Base-by-base conservation (phyloP, 2,113 vertebrate species). In the Alces alces region DNA sequence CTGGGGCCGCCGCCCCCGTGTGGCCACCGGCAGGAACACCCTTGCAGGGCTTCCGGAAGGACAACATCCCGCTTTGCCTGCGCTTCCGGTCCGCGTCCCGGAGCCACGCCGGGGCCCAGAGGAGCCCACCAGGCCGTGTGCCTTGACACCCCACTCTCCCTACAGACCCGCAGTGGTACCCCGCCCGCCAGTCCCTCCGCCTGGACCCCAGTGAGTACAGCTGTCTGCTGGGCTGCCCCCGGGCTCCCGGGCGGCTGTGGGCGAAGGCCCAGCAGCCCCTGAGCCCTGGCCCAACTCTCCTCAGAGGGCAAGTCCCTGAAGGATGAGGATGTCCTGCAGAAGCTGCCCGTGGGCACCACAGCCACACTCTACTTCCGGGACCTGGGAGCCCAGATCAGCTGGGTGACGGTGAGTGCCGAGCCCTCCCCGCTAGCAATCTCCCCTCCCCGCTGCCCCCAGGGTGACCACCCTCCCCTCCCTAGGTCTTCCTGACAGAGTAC, bases 351-450 rank as follows among this genome's bases (percentile, higher is more conserved):
- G 97, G 99, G 99, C 97, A 99, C 99, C 97, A 99, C 99, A 0
- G 99, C 99, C 66, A 99, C 99, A 0, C 99, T 99, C 86, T 99
- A 99, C 98, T 99, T 99, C 98, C 99, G 99, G 79, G 99, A 99
- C 98, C 99, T 99, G 97, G 99, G 99, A 36, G 99, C 99, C 0
- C 99, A 99, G 98, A 99, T 99, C 98, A 99, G 99, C 99, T 99
- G 99, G 99, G 99, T 99, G 97, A 99, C 99, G 64, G 99, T 99
- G 98, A 99, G 99, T 98, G 45, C 45, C 3, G 2, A 2, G 19
- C 4, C 66, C 43, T 70, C 50, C 47, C 17, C 0, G 16, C 30
- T 13, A 0, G 80, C 4, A 2, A 19, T 50, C 64, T 7, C 14
- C 6, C 54, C 17, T 21, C 5, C 70, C 5, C 0, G 10, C 28